Evolutionary conservation across 2,113 vertebrate species (phyloP).

Genomic region (Bubo scandiacus): DNA sequence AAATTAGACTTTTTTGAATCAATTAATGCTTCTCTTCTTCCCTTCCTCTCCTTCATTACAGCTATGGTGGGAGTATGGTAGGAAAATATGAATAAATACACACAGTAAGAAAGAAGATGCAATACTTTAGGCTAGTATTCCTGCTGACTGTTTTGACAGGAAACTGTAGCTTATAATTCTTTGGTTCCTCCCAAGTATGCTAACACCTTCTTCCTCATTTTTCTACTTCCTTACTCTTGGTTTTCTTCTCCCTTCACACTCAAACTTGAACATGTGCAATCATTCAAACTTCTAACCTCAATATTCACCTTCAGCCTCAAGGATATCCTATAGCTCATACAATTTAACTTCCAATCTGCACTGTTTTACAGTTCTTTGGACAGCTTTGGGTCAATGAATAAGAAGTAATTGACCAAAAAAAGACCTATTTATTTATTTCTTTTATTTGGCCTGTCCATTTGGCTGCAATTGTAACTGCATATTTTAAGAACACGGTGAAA

Average conservation of each 20-base stretch:
- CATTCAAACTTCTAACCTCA: not conserved
- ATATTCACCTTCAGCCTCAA: not conserved
- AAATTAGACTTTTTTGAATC: not conserved
- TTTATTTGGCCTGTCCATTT: not conserved
- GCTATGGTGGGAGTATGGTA: fast-evolving
- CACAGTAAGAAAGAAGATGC: not conserved
- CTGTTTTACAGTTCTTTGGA: not conserved
- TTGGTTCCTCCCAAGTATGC: not conserved
- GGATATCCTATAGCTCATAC: not conserved
- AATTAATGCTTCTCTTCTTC: not conserved
- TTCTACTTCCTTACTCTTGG: not conserved
- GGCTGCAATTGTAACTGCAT: fast-evolving
- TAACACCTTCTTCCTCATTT: not conserved
- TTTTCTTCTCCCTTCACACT: not conserved
- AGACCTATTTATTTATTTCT: not conserved
- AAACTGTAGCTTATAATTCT: not conserved
- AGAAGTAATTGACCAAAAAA: not conserved
- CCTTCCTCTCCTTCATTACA: not conserved
- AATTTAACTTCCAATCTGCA: not conserved
- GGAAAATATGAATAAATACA: not conserved
- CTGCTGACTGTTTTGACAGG: not conserved
- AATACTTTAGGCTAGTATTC: not conserved
- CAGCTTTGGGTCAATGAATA: not conserved
- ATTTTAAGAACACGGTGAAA: not conserved
- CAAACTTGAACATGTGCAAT: not conserved